Percentiles rank a stretch among this genome's conserved stretches.
Conservation (phyloP, 1,140 invertebrate species). For the Pomacea maculata region DNA sequence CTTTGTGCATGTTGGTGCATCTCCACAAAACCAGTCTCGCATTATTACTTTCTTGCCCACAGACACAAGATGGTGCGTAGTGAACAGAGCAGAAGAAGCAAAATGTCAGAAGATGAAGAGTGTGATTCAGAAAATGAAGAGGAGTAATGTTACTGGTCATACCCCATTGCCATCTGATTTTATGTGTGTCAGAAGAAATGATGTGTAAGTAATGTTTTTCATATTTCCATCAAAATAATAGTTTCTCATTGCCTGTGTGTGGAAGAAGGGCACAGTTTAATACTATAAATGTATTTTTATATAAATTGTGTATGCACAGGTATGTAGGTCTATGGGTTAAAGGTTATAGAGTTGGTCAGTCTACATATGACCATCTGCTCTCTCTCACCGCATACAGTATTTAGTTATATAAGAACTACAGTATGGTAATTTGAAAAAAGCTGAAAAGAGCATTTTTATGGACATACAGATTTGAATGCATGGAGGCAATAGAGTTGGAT, state of each 20-base stretch:
- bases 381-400: background rate
- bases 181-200: slow-evolving; percentile 44
- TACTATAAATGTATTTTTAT: too few relatives aligned
- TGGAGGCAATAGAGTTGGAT: slow-evolving; percentile 77
- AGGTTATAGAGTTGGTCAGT: too few relatives aligned
- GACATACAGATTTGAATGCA: slow-evolving; percentile 76
- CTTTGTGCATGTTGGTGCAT: too few relatives aligned
- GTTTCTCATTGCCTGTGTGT: too few relatives aligned
- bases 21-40: too few relatives aligned
- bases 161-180: slow-evolving; percentile 31
- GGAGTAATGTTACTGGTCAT: slow-evolving; percentile 6
- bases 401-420: background rate
- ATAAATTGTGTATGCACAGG: too few relatives aligned
- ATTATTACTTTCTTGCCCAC: slow-evolving; percentile 8
- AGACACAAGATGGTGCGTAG: slow-evolving; percentile 75
- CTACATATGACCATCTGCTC: background rate
- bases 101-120: slow-evolving; percentile 94
- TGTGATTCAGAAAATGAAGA: slow-evolving; percentile 69
- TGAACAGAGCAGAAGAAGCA: slow-evolving; percentile 84
- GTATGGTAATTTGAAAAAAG: background rate
- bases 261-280: too few relatives aligned
- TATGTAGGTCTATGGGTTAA: too few relatives aligned
- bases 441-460: slow-evolving; percentile 5
- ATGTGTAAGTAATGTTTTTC: slow-evolving; percentile 44
- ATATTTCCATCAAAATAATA: background rate